Base-by-base conservation (phyloP, 2,797 vertebrate genomes). In the Notolabrus celidotus region DNA sequence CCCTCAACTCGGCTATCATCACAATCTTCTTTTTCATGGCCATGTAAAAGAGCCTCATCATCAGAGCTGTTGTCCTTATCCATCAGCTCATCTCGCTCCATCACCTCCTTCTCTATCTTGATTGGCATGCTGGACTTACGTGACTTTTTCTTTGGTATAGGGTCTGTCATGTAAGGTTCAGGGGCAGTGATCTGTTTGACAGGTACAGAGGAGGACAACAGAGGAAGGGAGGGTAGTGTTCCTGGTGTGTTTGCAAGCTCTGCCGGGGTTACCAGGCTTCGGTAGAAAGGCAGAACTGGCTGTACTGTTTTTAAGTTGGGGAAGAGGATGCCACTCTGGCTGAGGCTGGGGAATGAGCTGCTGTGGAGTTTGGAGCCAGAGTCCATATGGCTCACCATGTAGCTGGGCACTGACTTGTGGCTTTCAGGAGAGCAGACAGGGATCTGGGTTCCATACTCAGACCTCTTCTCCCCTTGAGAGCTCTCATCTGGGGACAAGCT, bases 71-170 rank as follows among this genome's bases (percentile, higher is more conserved):
- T 94, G 6, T 77, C 88, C 15, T 91, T 94, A 2, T 90, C 91
- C 60, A 91, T 89, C 50, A 93, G 93, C 0, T 93, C 81, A 1
- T 89, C 92, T 1, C 77, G 65, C 39, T 95, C 95, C 55, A 95
- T 83, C 5, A 80, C 80, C 76, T 96, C 97, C 68, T 97, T 98
- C 87, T 99, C 96, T 49, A 99, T 99, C 83, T 99, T 99, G 86
- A 99, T 96, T 11, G 98, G 98, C 97, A 97, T 99, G 64, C 98
- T 99, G 23, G 98, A 99, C 81, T 99, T 99, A 0, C 98, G 95
- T 20, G 98, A 98, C 67, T 99, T 99, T 89, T 99, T 99, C 93
- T 98, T 99, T 79, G 98, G 98, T 69, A 96, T 89, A 0, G 88
- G 78, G n/a, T 98, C 96, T 2, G 89, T 88, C 5, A 76, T 43